Evolutionary conservation across 2,888 invertebrate species (phyloP), one percentile per base, ranked within the genome.

Genomic region (Idaea dimidiata): DNA sequence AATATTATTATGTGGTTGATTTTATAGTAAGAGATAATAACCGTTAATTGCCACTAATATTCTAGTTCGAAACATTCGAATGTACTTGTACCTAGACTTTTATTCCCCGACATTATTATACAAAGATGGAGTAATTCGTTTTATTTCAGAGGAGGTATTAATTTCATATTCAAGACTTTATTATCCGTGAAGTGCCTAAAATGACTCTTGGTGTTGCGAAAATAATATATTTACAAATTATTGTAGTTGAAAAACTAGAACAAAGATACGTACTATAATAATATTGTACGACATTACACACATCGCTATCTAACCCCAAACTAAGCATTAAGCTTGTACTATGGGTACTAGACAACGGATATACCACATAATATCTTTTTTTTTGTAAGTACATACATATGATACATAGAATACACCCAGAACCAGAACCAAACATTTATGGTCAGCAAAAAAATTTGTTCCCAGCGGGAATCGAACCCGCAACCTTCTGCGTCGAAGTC

Each of bases 151-250:
- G 16, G 57, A 61, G 59, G 57, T 63, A 63, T 63, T 62, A 63
- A 58, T 63, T 66, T 66, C 63, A 66, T 66, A 63, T 60, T 65
- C 65, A 59, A 63, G 32, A 58, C n/a, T 66, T 66, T 63, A 66
- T 63, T 61, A 58, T 7, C 59, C 60, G 53, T 58, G 61, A 63
- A 58, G 60, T 16, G 58, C 32, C 60, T 66, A 61, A 63, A 66
- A 63, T 62, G 66, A n/a, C 57, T 58, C 24, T 54, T 17, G 16
- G 17, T 17, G 17, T 58, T 58, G 8, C 3, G 43, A 43, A 43
- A 6, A 43, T n/a, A 43, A 43, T 43, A 43, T 10, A 10, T 10
- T 43, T 43, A 14, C 43, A 14, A 10, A 43, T 3, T 43, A 43
- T 43, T 43, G 8, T 43, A 14, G 43, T 43, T 14, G 24, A 24